Evolutionary conservation across 2,797 vertebrate species (phyloP), one percentile per base, ranked within the genome.

Genomic region (Avahi laniger): DNA sequence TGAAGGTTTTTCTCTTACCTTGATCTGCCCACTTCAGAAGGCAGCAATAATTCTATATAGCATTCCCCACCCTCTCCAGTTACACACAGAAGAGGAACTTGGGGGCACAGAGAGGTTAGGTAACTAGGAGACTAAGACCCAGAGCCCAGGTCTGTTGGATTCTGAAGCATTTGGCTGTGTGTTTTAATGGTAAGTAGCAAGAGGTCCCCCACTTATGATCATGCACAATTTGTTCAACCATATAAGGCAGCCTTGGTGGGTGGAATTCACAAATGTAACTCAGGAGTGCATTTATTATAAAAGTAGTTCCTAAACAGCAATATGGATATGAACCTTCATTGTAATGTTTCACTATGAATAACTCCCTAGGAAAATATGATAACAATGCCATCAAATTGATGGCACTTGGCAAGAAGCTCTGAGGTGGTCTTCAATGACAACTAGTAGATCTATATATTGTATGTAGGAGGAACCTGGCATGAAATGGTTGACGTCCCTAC

Each of bases 1-100:
- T 15, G 38, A 82, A 69, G 18, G 24, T 52, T 18, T 93, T 92
- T 88, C 30, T 61, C 72, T 93, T 87, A 48, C 28, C 20, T 87
- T 81, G 12, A 70, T 59, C 14, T 4, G 24, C 30, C 61, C 20
- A 33, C 26, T 83, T 95, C 4, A 80, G 35, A 86, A 91, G 57
- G 28, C 20, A 35, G 24, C 35, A 48, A 12, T 50, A 61, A 5
- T 54, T 81, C 54, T 61, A 24, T 13, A 30, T 0, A 50, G 33
- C 54, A 26, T 78, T 87, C 11, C 33, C 18, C 24, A 41, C 4
- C 18, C 59, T 63, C 57, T 28, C 59, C 24, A 88, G 52, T 72
- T 35, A 91, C 24, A 92, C 41, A 67, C 24, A 38, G 18, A 61
- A 80, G 57, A 61, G 46, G 14, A 63, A 57, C 26, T 46, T 46